Evolutionary conservation across 1,140 invertebrate genomes (phyloP), one percentile per base, ranked within the genome.

Genomic region (Acromyrmex charruanus): DNA sequence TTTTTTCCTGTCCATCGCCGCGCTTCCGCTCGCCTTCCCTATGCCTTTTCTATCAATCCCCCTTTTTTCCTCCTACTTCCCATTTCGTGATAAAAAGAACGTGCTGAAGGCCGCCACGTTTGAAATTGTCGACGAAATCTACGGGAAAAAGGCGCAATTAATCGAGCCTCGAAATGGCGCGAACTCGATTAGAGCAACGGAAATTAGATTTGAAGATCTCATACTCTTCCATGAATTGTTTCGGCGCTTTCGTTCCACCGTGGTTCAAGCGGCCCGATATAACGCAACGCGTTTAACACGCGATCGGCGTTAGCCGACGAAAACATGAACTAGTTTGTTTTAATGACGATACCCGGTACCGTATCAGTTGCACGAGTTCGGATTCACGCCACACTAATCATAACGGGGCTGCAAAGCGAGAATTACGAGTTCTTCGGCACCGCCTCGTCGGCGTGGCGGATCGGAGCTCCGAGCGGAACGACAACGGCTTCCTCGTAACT

Each of bases 401-500:
- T 89, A 88, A 88, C 63, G 80, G 25, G 66, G 35, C 1, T 53
- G 21, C 55, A 25, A 39, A 58, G 49, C 53, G 49, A 66, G 58
- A 86, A 58, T 86, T 88, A n/a, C 69, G 71, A 75, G 25, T 31
- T n/a, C 53, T 21, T n/a, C 18, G 25, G 3, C 16, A 12, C 0
- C n/a, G 77, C 77, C 77, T 80, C 69, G 21, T 21, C 25, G 12
- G 16, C 59, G 31, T n/a, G 14, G 35, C 53, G 35, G 14, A 28
- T 63, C 59, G 59, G 44, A 6, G 53, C 65, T 49, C 69, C 31
- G 77, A 25, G 25, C 28, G 35, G 10, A 59, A 49, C 39, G 53
- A 49, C 63, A 53, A 68, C 61, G 81, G 88, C 74, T 90, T 89
- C 88, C 28, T 9, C 18, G 5, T 85, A 91, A 89, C 72, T 63